phyloP scores from a whole-genome alignment of 2,888 invertebrate species.

The Archips xylosteana region DNA sequence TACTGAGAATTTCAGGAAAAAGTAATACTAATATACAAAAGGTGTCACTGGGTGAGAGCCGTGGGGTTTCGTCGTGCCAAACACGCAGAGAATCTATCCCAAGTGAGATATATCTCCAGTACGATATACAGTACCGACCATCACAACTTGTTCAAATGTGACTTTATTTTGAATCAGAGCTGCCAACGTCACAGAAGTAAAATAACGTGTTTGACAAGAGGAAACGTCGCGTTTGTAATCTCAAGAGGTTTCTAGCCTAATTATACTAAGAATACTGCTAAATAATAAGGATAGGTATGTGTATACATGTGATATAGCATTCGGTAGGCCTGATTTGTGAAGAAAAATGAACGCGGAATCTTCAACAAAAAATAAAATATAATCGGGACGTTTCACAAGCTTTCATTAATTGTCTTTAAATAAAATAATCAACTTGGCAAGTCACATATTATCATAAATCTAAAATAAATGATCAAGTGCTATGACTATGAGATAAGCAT shows the following conservation, averaged over 20 bases:
- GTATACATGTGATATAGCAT: constrained; percentile 78
- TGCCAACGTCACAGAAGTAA: background rate
- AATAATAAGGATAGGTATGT: constrained; percentile 71
- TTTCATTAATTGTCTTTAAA: constrained; percentile 4
- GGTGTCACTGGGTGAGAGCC: constrained; percentile 67
- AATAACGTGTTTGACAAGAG: constrained; percentile 35
- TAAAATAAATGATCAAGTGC: background rate
- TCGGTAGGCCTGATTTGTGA: constrained; percentile 69
- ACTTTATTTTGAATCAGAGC: background rate
- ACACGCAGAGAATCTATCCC: constrained; percentile 30
- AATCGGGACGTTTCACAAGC: constrained; percentile 31
- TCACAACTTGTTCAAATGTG: background rate
- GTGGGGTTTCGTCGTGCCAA: constrained; percentile 42
- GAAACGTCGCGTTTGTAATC: constrained; percentile 61
- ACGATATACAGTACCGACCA: background rate
- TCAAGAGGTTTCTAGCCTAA: constrained; percentile 79
- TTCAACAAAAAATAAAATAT: constrained; percentile 25
- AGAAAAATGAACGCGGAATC: constrained; percentile 42
- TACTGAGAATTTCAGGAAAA: constrained; percentile 75
- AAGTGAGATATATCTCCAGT: background rate
- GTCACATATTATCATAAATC: background rate
- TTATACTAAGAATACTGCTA: constrained; percentile 82
- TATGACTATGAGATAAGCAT: background rate
- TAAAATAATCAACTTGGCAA: background rate
- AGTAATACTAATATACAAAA: constrained; percentile 80